Conservation (phyloP, 2,797 vertebrate species). For the Cossypha dichroa region DNA sequence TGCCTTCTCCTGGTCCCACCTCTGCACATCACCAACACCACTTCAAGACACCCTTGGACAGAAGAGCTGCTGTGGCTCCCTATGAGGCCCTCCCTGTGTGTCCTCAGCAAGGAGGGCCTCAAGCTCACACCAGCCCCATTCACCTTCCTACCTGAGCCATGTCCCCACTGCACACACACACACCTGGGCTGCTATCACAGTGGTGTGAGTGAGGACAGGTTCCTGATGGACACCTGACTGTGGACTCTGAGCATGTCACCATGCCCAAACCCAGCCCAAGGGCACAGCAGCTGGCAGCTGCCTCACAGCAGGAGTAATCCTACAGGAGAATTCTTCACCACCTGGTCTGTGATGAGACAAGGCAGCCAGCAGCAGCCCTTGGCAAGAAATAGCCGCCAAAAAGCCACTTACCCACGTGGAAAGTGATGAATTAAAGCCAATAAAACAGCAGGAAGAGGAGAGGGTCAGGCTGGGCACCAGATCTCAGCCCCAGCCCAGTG, state of each 20-base stretch:
- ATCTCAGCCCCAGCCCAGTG: background rate
- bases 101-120: background rate
- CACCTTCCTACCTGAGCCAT: accelerated
- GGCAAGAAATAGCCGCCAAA: background rate
- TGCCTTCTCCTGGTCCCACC: background rate
- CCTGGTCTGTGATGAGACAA: background rate
- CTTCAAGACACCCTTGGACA: background rate
- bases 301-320: background rate
- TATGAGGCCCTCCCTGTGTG: accelerated
- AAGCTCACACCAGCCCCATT: background rate
- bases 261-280: background rate
- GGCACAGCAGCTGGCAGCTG: background rate
- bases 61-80: background rate
- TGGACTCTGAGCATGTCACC: accelerated
- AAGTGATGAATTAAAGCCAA: background rate
- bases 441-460: background rate
- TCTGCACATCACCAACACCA: background rate
- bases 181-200: background rate
- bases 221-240: background rate
- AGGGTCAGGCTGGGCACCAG: background rate
- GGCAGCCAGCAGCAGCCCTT: background rate
- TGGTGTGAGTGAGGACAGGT: too few species aligned
- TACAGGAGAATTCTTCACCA: background rate
- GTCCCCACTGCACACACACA: accelerated
- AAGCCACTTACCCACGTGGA: accelerated